Evolutionary conservation across 2,888 invertebrate genomes (phyloP), one percentile per base, ranked within the genome.

Genomic region (Euclidia mi): DNA sequence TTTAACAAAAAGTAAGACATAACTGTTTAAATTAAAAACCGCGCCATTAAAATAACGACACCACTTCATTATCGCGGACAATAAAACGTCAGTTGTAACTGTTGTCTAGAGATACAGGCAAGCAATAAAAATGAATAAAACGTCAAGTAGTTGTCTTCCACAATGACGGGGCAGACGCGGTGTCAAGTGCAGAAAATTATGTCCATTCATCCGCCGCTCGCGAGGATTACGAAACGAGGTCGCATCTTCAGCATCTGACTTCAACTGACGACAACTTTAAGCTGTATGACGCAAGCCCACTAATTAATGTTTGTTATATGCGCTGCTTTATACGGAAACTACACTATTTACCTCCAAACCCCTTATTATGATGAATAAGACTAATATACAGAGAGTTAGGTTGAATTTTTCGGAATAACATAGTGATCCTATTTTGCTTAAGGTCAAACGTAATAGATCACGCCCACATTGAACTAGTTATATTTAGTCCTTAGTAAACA

Each of bases 101-200:
- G 55, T 62, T 62, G 56, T 64, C 67, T 65, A 42, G 63, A 76
- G 78, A 78, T 73, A 79, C 78, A 78, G 85, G 79, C 83, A 81
- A 81, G 88, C 83, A 87, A 89, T 90, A 89, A 91, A 91, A 91
- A 85, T 76, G 85, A 85, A 88, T 85, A 87, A 89, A 89, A 85
- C 82, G 71, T 69, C 62, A 71, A 80, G 76, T 79, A 81, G 85
- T 87, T 81, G 84, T 82, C 81, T 78, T 77, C 50, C 82, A 89
- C 92, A 91, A 90, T 91, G 90, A 88, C 84, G 82, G 76, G 77
- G 79, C 79, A 73, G 91, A 90, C 88, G 81, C 86, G 83, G 89
- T 91, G 91, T 94, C 92, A 94, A 92, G 92, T 89, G 86, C 91
- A 92, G 92, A 90, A 92, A 93, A 93, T 94, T 91, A 91, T 93